Base-by-base conservation (phyloP, 2,888 invertebrate species). In the Chloroclysta siterata region DNA sequence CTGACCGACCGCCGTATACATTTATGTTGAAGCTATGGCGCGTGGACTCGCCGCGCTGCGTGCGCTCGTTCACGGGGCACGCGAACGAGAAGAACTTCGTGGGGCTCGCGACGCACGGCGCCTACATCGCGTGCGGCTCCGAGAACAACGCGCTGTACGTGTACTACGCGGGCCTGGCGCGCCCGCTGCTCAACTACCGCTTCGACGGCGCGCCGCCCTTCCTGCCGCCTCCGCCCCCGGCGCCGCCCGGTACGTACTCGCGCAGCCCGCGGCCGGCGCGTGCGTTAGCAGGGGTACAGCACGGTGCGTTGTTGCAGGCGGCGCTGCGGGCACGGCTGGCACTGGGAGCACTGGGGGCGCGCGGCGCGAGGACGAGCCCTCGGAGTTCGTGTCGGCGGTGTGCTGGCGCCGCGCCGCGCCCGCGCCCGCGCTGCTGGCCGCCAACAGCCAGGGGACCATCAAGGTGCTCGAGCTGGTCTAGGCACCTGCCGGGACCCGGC, bases 41-140 rank as follows among this genome's bases (percentile, higher is more conserved):
- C 78, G 95, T 98, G 15, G 95, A 96, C 75, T 94, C 95, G 59
- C 96, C 96, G 14, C 94, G 96, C 69, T 97, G 97, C 86, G 90
- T 97, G 61, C 94, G 97, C 28, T 97, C 98, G 0, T 98, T 98
- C 89, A 95, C 96, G 14, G 98, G 98, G 0, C 98, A 99, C 88
- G 95, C 96, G 6, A 99, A 99, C 84, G 98, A 98, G 89, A 98
- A 98, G 88, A 98, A 98, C 88, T 99, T 99, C 89, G 98, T 99
- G 2, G 98, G 98, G 0, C 90, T 99, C 53, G 97, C 98, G 0
- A 98, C 98, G 0, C 97, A 98, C 96, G 98, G 88, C 4, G 70
- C 69, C n/a, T 98, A 98, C 85, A 95, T 99, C 33, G 98, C 98
- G 0, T 98, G 98, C 88, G 98, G 98, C 59, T 98, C 98, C 3